phyloP scores from a whole-genome alignment of 2,113 vertebrate species.

The Odocoileus virginianus region DNA sequence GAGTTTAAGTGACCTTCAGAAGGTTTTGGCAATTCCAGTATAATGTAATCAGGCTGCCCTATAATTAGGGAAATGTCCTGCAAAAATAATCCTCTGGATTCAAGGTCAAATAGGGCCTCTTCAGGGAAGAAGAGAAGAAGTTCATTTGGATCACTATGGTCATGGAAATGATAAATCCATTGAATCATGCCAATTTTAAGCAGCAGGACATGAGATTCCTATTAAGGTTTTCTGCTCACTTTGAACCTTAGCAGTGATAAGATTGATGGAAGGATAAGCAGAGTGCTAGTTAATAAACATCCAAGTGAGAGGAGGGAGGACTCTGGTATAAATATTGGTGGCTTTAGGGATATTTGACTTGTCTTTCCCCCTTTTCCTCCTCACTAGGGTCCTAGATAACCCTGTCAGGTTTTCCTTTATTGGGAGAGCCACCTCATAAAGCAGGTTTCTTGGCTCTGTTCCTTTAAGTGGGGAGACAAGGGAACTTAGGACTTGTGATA shows the following conservation, averaged over 20 bases:
- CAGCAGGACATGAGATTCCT: not conserved
- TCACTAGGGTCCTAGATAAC: no score
- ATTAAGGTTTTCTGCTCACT: not conserved
- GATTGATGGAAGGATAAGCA: not conserved
- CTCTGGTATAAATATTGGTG: no score
- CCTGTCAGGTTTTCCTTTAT: no score
- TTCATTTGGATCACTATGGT: not conserved
- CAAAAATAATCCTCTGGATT: not conserved
- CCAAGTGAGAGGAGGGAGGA: not conserved
- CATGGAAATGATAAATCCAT: not conserved
- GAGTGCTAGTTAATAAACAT: not conserved
- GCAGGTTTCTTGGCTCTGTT: not conserved
- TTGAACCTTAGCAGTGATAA: not conserved
- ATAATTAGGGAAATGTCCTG: not conserved
- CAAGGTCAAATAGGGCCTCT: not conserved
- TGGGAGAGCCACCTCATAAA: not conserved
- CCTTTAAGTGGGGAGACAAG: not conserved
- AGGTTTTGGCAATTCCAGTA: not conserved
- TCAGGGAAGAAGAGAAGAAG: not conserved
- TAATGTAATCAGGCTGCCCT: not conserved
- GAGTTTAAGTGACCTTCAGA: not conserved
- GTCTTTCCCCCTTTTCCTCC: no score
- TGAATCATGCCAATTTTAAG: not conserved
- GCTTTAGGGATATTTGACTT: no score
- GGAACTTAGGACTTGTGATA: not conserved